Evolutionary conservation across 2,888 invertebrate species (phyloP).

Genomic region (Coenonympha arcania): DNA sequence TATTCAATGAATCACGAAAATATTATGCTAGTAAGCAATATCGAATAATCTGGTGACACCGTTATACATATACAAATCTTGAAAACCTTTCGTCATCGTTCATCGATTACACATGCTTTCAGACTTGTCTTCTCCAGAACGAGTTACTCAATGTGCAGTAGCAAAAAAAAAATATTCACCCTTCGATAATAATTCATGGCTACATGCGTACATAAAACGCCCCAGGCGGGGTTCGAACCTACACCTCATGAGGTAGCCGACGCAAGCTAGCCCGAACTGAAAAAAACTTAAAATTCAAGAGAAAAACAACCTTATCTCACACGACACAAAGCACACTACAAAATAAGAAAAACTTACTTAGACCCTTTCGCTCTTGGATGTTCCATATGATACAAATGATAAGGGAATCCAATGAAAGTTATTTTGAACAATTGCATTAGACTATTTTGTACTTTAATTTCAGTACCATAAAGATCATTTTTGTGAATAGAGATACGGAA

Average conservation of each 20-base stretch:
- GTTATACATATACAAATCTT: no score
- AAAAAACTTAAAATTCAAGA: conserved; percentile 10
- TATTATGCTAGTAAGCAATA: no score
- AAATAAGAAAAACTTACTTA: conserved; percentile 22
- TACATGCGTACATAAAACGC: conserved; percentile 39
- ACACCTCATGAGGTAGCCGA: conserved; percentile 39
- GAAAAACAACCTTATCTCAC: conserved; percentile 13
- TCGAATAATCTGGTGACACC: no score
- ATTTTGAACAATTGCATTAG: conserved; percentile 29
- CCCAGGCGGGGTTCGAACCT: conserved; percentile 45
- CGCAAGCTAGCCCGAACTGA: conserved; percentile 25
- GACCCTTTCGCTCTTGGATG: conserved; percentile 25
- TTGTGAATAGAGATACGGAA: conserved; percentile 22
- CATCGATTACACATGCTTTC: not conserved
- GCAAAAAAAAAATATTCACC: conserved; percentile 26
- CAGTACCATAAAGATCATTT: conserved; percentile 15
- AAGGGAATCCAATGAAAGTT: conserved; percentile 40
- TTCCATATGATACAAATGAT: conserved; percentile 38
- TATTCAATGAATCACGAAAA: no score
- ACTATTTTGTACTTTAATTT: conserved; percentile 25
- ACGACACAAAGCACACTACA: conserved; percentile 9
- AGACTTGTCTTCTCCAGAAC: not conserved
- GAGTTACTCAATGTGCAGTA: not conserved
- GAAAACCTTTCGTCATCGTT: no score
- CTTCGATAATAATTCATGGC: conserved; percentile 35